Base-by-base conservation (phyloP, 2,113 vertebrate genomes). In the Nyctereutes procyonoides region DNA sequence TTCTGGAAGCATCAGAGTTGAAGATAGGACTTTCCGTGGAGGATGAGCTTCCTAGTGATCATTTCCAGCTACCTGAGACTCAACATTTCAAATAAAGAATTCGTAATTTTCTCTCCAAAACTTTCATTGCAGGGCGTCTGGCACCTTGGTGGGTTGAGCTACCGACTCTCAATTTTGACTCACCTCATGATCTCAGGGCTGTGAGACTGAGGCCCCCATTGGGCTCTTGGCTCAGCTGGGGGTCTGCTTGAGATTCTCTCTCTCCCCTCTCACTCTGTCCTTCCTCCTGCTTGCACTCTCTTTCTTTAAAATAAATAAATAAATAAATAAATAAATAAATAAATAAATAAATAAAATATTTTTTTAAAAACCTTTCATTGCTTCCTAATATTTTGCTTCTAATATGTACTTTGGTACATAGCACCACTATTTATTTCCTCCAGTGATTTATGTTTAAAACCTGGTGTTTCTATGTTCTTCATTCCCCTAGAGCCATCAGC, bases 21-120 rank as follows among this genome's bases (percentile, higher is more conserved):
- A 43, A 24, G 8, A 62, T 20, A 22, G 4, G 26, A 3, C 30
- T 65, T 84, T 56, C 32, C 16, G 2, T 1, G 62, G 76, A 51
- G 82, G 24, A 26, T 17, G 9, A 53, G 6, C 24, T 86, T 85
- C 89, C 71, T 55, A 14, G 12, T 5, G 16, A 60, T 81, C 43
- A 55, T 77, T 93, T 79, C 55, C 48, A 55, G 13, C 74, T 63
- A 43, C 43, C n/a, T 51, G 87, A 93, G 93, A 38, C 19, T 85
- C 88, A 94, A 48, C 19, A 55, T 51, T 38, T 77, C 69, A 81
- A 48, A 81, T 77, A 28, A 90, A 79, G n/a, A 86, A 60, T 92
- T 55, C 48, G 53, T 83, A 8, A 65, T 87, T 83, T 96, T 85
- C 76, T 95, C 73, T 88, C 14, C 62, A 20, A 73, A 85, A 26